Conservation (phyloP, 2,888 invertebrate genomes). For the Unio pictorum region DNA sequence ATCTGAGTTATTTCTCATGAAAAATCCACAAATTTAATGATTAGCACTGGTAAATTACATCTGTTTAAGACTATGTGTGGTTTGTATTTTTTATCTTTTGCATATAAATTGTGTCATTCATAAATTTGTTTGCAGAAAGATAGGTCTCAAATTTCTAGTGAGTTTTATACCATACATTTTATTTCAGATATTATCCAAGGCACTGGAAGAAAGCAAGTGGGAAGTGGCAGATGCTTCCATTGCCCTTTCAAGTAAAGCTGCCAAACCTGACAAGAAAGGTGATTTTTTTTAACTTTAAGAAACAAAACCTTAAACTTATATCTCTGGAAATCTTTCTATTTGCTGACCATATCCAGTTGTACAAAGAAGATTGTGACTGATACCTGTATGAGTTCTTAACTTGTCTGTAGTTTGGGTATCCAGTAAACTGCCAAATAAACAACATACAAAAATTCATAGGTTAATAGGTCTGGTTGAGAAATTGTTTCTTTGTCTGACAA, state of each 20-base stretch:
- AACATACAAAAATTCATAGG: too few species aligned
- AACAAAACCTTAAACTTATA: background rate
- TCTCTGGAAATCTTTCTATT: too few species aligned
- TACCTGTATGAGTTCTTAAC: too few species aligned
- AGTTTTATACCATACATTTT: slow-evolving; percentile 4
- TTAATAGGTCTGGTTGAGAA: background rate
- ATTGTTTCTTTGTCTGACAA: background rate
- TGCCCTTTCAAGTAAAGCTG: slow-evolving; percentile 20
- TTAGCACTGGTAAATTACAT: background rate
- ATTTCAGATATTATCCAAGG: slow-evolving; percentile 40
- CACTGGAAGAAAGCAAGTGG: slow-evolving; percentile 40
- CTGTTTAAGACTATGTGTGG: slow-evolving; percentile 1
- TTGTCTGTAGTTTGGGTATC: too few species aligned
- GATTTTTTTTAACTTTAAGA: slow-evolving; percentile 12
- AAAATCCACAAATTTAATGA: background rate
- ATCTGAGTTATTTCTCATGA: too few species aligned
- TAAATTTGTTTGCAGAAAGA: background rate
- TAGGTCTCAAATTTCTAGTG: background rate
- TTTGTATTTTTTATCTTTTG: background rate
- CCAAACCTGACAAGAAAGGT: slow-evolving; percentile 20
- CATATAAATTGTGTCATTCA: too few species aligned
- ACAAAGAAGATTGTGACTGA: too few species aligned
- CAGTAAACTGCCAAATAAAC: too few species aligned
- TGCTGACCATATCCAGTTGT: too few species aligned
- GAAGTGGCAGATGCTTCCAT: slow-evolving; percentile 44